Conservation (phyloP, 2,888 invertebrate species). For the Apantesis nais region DNA sequence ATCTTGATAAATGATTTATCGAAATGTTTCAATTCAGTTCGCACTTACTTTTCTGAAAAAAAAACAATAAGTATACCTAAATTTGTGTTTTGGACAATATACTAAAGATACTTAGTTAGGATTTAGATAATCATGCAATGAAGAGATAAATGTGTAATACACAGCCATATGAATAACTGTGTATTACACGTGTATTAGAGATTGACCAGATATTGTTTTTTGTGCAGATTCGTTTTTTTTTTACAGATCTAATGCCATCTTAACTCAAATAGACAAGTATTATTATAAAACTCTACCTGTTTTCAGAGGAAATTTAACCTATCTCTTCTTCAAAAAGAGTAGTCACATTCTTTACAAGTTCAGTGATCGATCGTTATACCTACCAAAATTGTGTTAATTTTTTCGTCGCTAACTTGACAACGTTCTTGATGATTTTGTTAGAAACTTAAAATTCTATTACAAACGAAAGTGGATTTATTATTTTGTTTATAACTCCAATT, state of each 20-base stretch:
- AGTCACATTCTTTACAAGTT: no score
- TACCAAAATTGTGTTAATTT: no score
- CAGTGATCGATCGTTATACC: no score
- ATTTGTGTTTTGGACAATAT: not conserved
- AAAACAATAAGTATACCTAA: not conserved
- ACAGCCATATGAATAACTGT: not conserved
- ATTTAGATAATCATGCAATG: constrained; percentile 10
- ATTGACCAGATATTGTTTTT: not conserved
- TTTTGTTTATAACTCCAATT: no score
- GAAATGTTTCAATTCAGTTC: not conserved
- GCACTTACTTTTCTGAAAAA: not conserved
- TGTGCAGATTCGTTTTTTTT: not conserved
- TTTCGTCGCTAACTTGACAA: no score
- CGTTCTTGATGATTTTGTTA: no score
- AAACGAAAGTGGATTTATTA: no score
- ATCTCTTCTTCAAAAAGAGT: no score
- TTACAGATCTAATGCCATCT: no score
- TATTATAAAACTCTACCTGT: no score
- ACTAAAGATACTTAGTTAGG: not conserved
- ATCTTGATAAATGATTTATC: not conserved
- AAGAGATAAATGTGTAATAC: not conserved
- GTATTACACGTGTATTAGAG: not conserved
- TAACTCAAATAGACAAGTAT: no score
- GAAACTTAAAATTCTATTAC: no score
- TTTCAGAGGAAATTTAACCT: not conserved